Conservation (phyloP, 1,140 invertebrate species). For the Calycopis cecrops region DNA sequence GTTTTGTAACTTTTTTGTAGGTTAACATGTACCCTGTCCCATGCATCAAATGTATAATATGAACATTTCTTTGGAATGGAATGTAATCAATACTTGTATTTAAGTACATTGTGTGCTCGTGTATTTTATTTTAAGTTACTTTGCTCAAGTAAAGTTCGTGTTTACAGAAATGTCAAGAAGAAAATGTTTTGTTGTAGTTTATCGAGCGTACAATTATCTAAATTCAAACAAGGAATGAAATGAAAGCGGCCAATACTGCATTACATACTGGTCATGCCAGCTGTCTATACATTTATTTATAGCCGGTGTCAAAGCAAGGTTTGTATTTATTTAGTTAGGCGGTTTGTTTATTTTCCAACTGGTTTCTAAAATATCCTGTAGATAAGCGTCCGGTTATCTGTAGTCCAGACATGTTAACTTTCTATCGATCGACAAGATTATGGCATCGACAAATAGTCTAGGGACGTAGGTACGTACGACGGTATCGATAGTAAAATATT, state of each 20-base stretch:
- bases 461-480: neutral
- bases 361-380: constrained; percentile 57
- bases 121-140: too few relatives aligned
- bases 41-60: too few relatives aligned
- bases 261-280: constrained; percentile 59
- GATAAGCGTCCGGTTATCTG: constrained; percentile 54
- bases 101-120: too few relatives aligned
- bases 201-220: neutral
- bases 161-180: too few relatives aligned
- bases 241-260: constrained; percentile 31
- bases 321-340: constrained; percentile 61
- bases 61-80: too few relatives aligned
- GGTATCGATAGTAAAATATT: neutral
- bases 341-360: constrained; percentile 69
- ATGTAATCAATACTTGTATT: too few relatives aligned
- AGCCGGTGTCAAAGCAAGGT: constrained; percentile 62
- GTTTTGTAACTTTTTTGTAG: too few relatives aligned
- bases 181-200: neutral
- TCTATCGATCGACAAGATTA: constrained; percentile 1
- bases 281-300: constrained; percentile 70
- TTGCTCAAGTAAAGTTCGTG: too few relatives aligned
- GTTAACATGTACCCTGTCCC: too few relatives aligned
- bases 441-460: neutral
- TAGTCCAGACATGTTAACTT: constrained; percentile 31
- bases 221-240: constrained; percentile 46